Percentiles rank a stretch among this genome's conserved stretches.
Conservation (phyloP, 2,888 invertebrate species). For the Tiphia femorata region DNA sequence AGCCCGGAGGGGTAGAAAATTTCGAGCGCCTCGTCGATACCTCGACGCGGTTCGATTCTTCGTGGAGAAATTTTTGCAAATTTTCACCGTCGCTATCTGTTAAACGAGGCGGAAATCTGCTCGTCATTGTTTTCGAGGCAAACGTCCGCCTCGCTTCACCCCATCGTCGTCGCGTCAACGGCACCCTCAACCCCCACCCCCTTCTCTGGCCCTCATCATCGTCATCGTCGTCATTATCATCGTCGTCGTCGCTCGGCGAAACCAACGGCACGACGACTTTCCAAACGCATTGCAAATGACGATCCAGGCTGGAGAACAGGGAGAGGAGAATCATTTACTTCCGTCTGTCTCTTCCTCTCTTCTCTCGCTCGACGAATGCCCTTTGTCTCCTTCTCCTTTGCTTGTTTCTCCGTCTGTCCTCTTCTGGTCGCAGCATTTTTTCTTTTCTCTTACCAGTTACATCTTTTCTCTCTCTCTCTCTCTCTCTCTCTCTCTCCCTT, state of each 20-base stretch:
- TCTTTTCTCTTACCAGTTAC: too few relatives aligned
- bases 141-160: slow-evolving; percentile 18
- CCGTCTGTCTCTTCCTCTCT: too few relatives aligned
- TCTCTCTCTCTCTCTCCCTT: not conserved
- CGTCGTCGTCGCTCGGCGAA: slow-evolving; percentile 7
- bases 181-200: not conserved
- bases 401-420: slow-evolving; percentile 4
- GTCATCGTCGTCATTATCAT: slow-evolving; percentile 30
- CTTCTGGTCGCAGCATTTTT: too few relatives aligned
- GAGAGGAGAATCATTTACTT: not conserved
- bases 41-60: slow-evolving; percentile 24
- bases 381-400: not conserved
- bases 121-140: slow-evolving; percentile 33
- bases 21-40: not conserved
- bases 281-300: slow-evolving; percentile 49
- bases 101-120: slow-evolving; percentile 33
- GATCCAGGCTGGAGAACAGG: slow-evolving; percentile 30
- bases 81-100: not conserved
- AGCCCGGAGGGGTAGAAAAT: too few relatives aligned
- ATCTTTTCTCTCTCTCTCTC: slow-evolving; percentile 2
- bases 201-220: slow-evolving; percentile 27
- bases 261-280: slow-evolving; percentile 7
- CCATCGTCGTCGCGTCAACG: slow-evolving; percentile 6
- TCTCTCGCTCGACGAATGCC: not conserved
- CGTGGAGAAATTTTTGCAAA: slow-evolving; percentile 17